Evolutionary conservation across 2,113 vertebrate species (phyloP).

Genomic region (Amia ocellicauda): DNA sequence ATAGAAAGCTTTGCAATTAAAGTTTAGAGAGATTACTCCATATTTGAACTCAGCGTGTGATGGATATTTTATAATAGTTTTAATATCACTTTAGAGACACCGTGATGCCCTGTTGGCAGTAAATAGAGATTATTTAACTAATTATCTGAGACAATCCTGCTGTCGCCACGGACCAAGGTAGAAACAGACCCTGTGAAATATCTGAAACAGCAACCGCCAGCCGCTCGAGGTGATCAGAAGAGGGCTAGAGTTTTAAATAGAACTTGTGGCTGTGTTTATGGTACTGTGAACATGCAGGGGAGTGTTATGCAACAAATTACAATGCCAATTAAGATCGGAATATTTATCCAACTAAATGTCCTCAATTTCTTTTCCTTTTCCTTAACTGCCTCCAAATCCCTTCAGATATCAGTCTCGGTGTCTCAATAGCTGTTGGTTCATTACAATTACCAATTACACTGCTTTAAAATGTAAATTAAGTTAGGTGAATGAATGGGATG

Average conservation of each 20-base stretch:
- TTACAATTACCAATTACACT: conserved; percentile 48
- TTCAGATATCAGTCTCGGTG: neutral
- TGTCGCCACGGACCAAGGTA: too few species aligned
- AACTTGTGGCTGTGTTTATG: too few species aligned
- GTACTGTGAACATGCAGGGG: too few species aligned
- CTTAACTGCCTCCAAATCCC: too few species aligned
- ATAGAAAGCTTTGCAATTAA: neutral
- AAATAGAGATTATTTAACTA: neutral
- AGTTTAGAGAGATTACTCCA: neutral
- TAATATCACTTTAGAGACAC: neutral
- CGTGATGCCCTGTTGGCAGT: neutral
- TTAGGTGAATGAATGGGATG: conserved; percentile 47
- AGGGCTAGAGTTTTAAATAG: too few species aligned
- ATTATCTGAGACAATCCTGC: neutral
- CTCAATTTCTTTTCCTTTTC: too few species aligned
- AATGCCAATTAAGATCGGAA: too few species aligned
- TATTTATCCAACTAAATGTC: too few species aligned
- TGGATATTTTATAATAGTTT: neutral
- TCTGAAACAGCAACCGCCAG: too few species aligned
- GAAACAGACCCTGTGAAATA: too few species aligned
- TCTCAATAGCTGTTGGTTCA: conserved; percentile 47
- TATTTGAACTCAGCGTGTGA: neutral
- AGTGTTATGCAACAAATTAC: too few species aligned
- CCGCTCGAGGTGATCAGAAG: too few species aligned
- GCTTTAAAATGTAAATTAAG: conserved; percentile 50